Evolutionary conservation across 2,888 invertebrate genomes (phyloP), one percentile per base, ranked within the genome.

Genomic region (Urechis unicinctus): DNA sequence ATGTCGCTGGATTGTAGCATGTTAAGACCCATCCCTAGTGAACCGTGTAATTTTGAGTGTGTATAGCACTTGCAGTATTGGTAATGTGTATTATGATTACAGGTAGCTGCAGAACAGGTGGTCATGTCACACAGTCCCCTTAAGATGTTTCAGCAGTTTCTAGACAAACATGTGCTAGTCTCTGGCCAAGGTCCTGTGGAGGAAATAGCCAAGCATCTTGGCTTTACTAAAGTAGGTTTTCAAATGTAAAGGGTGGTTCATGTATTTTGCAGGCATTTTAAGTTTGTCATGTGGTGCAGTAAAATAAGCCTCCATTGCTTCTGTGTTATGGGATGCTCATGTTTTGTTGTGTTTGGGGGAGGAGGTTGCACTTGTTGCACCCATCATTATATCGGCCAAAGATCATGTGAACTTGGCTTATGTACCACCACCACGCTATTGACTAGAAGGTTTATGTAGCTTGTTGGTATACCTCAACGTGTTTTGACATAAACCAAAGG

Each of bases 111-210:
- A 57, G 82, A 85, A 22, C 85, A 85, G 71, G 84, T 86, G 3
- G 79, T 86, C 1, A 82, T 85, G 83, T 84, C 85, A 0, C 85
- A 86, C 71, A 83, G 84, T 58, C 85, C 85, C 0, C 70, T 86
- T 41, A 76, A 79, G 66, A 80, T 84, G 78, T 85, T 85, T 63
- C 74, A 78, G 45, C 81, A 84, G 61, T 84, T 82, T 68, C 84
- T 84, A 61, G 77, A 84, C 65, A 84, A 83, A 65, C 82, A 82
- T 60, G 81, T 84, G 24, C 72, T 86, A 17, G 82, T 85, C 56
- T 83, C 82, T 6, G 85, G 85, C 1, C 85, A 85, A 72, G 80
- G 81, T 6, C 79, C 80, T 0, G 77, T 83, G 1, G 73, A 70
- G 50, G 82, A 83, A 63, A 85, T 86, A 62, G 81, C 81, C 9